Conservation (phyloP, 2,113 vertebrate species). For the Cettia cetti region DNA sequence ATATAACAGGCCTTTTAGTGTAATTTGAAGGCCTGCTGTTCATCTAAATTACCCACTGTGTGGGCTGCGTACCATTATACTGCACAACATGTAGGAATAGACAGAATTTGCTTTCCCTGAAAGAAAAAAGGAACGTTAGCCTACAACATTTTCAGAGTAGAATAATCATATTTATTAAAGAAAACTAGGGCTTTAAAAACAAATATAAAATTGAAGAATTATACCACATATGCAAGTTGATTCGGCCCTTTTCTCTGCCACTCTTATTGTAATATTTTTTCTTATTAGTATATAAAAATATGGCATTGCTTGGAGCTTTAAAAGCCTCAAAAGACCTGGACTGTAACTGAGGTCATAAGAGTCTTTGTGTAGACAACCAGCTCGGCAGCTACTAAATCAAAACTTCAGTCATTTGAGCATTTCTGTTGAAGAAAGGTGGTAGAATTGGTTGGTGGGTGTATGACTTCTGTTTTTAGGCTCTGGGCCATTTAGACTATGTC, state of each 20-base stretch:
- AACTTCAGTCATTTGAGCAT: background rate
- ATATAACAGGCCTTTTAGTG: background rate
- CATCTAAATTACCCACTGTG: slow-evolving; percentile 24
- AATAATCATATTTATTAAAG: background rate
- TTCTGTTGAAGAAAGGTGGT: background rate
- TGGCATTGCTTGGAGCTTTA: background rate
- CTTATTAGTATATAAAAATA: background rate
- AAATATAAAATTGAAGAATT: background rate
- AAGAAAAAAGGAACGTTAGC: background rate
- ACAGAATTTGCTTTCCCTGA: background rate
- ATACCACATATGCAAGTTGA: background rate
- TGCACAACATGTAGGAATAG: background rate
- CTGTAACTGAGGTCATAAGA: background rate
- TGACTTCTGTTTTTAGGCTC: background rate
- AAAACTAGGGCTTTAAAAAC: background rate
- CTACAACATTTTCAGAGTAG: background rate
- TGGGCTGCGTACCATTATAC: background rate
- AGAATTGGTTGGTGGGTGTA: background rate
- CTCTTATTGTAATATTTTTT: background rate
- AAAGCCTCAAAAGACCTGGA: background rate
- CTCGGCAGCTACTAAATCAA: background rate
- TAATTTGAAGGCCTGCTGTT: slow-evolving; percentile 30
- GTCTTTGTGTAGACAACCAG: background rate
- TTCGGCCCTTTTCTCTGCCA: background rate
- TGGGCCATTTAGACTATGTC: background rate